Evolutionary conservation across 2,797 vertebrate species (phyloP), one percentile per base, ranked within the genome.

Genomic region (Bufotes viridis): DNA sequence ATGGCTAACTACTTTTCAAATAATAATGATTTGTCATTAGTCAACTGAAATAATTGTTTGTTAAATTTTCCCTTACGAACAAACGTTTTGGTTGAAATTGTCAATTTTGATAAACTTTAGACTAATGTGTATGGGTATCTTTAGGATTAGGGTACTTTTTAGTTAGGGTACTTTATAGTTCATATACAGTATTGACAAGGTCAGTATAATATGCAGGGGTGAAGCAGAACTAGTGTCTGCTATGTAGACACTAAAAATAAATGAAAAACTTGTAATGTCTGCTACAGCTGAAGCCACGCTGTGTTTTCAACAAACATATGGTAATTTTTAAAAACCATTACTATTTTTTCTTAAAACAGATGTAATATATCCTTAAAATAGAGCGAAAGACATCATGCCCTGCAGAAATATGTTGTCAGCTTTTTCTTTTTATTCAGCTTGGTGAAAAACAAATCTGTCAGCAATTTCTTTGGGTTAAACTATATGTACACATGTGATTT

Each of bases 371-470:
- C 81, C 92, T 93, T 93, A 94, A 95, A 95, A 94, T 95, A 95
- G 92, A 91, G 88, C 42, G 88, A 92, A 86, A 92, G 91, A 94
- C 93, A 93, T 91, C 90, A 90, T 92, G 93, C 92, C 91, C 92
- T 92, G 92, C 84, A 93, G 93, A 94, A 94, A 90, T 79, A 92
- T 91, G 63, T 85, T 92, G 92, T 93, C 93, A 94, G 94, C 94
- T 91, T 92, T 91, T 89, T 89, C 65, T 89, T 89, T 93, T 93
- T 93, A 91, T 85, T 93, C 92, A 91, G 75, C 88, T 90, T 89
- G 90, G 92, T 88, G 90, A 90, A 92, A 94, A 93, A 94, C 93
- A 94, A 95, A 94, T 93, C 93, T 94, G 94, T 94, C 93, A 95
- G 94, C 94, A 91, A 80, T 94, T 94, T 93, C 91, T 93, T 87